phyloP scores from a whole-genome alignment of 2,888 invertebrate genomes.

The Drosophila colorata region DNA sequence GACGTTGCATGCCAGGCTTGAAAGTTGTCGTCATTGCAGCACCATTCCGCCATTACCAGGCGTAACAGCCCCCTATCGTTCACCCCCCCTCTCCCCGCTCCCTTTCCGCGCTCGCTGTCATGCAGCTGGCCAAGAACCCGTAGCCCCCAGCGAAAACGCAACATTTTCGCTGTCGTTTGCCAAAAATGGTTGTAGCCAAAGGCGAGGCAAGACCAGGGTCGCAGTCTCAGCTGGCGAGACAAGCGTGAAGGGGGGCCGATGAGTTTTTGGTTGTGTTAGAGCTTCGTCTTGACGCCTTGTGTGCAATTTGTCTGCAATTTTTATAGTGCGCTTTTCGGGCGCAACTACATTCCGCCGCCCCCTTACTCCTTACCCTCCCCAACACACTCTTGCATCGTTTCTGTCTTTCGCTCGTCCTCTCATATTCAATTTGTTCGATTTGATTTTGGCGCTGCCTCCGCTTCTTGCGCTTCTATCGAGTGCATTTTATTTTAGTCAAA shows the following conservation, averaged over 20 bases:
- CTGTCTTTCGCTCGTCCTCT: conserved; percentile 19
- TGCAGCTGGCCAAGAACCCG: conserved; percentile 34
- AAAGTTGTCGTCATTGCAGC: conserved; percentile 73
- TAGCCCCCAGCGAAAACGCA: conserved; percentile 44
- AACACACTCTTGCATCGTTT: not conserved
- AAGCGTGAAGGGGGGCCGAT: not conserved
- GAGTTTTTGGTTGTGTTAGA: not conserved
- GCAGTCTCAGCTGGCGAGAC: not conserved
- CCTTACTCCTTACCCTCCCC: not conserved
- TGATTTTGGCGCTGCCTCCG: conserved; percentile 65
- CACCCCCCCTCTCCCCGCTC: not conserved
- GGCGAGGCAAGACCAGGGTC: conserved; percentile 38
- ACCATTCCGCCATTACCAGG: conserved; percentile 43
- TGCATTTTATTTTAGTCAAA: conserved; percentile 72
- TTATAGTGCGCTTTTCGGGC: conserved; percentile 46
- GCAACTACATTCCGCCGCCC: not conserved
- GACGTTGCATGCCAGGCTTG: conserved; percentile 74
- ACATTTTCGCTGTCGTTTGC: conserved; percentile 76
- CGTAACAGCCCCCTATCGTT: conserved; percentile 26
- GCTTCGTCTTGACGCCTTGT: conserved; percentile 60
- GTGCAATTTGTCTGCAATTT: conserved; percentile 79
- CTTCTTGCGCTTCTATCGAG: conserved; percentile 42
- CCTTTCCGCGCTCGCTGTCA: conserved; percentile 10
- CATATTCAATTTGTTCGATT: conserved; percentile 78
- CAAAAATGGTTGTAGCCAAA: conserved; percentile 64